Conservation (phyloP, 2,888 invertebrate genomes). For the Ochropacha duplaris region DNA sequence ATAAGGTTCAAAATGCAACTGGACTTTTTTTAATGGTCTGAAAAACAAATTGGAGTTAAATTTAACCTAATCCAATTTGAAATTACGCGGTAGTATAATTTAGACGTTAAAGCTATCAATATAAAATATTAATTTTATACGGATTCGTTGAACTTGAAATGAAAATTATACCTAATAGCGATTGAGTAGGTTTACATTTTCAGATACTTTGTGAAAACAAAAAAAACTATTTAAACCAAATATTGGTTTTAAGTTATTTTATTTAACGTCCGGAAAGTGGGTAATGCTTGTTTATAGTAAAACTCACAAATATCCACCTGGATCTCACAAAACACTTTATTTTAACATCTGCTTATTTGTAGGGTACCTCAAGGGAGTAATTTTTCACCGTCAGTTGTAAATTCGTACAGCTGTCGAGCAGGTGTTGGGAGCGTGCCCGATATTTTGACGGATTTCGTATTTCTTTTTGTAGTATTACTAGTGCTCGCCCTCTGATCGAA, state of each 20-base stretch:
- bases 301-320: slow-evolving; percentile 19
- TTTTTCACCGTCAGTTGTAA: slow-evolving; percentile 66
- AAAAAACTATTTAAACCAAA: background rate
- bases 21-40: too few relatives aligned
- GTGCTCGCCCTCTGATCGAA: slow-evolving; percentile 4
- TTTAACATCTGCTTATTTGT: slow-evolving; percentile 61
- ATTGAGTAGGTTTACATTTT: slow-evolving; percentile 27
- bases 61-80: too few relatives aligned
- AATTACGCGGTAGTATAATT: too few relatives aligned
- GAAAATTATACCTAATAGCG: slow-evolving; percentile 45
- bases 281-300: background rate
- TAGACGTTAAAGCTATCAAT: too few relatives aligned
- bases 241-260: too few relatives aligned
- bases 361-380: slow-evolving; percentile 56
- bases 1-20: background rate
- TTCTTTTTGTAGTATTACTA: slow-evolving; percentile 29
- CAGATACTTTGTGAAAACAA: slow-evolving; percentile 9
- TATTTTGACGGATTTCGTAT: slow-evolving; percentile 52
- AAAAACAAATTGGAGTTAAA: too few relatives aligned
- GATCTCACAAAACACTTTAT: slow-evolving; percentile 30
- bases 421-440: slow-evolving; percentile 68
- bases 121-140: too few relatives aligned
- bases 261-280: too few relatives aligned
- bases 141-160: too few relatives aligned
- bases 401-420: slow-evolving; percentile 72